Base-by-base conservation (phyloP, 2,797 vertebrate genomes). In the Sebastes cheni region DNA sequence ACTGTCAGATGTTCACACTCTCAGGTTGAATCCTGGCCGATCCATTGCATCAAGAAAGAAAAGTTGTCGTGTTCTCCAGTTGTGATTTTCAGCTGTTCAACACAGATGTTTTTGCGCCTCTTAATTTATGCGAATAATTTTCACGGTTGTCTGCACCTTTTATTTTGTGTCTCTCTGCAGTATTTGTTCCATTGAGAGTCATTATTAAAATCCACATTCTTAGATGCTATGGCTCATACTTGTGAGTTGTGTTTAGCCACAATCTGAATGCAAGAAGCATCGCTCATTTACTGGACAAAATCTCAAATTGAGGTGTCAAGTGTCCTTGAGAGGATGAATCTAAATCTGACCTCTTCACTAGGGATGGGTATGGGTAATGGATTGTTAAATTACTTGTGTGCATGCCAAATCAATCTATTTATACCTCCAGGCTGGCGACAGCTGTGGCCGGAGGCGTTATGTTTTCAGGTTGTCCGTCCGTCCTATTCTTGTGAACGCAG, bases 51-150 rank as follows among this genome's bases (percentile, higher is more conserved):
- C 30, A 66, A 82, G 69, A 62, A 82, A 75, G 32, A 79, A 36
- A 61, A 50, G 68, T 73, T 80, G 56, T 65, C 3, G 30, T 27
- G 62, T n/a, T 74, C 62, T 70, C 23, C 54, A 23, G 29, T 55
- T 65, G 46, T n/a, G 68, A 36, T 61, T 73, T 85, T 85, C 80
- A 84, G 69, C 52, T 62, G 66, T 76, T 78, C 60, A 14, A 18
- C 50, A 75, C 74, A 68, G 25, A 54, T 82, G 30, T 79, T 58
- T 77, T 46, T 64, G 27, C 36, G 65, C 61, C 11, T 84, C 46
- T 75, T 61, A 32, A 67, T 79, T 67, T 54, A 77, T 75, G 13
- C 22, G 4, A 36, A 13, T 25, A 18, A 72, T 67, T 72, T 81
- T 22, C 60, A 65, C 39, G 16, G 52, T 67, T 67, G 27, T 79